Base-by-base conservation (phyloP, 35 echinoderm and acorn worm genomes). In the Holothuria glaberrima region DNA sequence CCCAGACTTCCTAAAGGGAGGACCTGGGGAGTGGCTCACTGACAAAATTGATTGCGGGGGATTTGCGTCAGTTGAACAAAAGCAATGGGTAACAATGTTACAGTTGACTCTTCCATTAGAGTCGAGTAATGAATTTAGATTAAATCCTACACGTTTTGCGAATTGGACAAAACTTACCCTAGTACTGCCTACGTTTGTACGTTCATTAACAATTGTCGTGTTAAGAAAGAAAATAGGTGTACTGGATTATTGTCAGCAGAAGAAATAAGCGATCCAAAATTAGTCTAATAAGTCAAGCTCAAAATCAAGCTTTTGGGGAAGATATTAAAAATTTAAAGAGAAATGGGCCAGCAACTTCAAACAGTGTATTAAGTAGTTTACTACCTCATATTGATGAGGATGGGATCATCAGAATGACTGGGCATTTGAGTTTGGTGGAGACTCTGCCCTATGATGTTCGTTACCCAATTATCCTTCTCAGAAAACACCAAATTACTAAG, bases 401-500 rank as follows among this genome's bases (percentile, higher is more conserved):
- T 68, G 84, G 84, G 16, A 21, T 66, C 2, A 9, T 87, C 2
- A 66, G 63, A 25, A 87, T 87, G 84, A 44, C 4, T 48, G 84
- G 84, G n/a, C 3, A 36, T 5, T 46, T 87, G n/a, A 87, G 41
- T 69, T 87, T 87, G 36, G 59, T 87, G 22, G 84, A 87, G 14
- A 50, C 84, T 25, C 36, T 70, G 0, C 84, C 63, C 1, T 50
- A 87, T 48, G 61, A 87, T 52, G 24, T 48, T 16, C 59, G 62
- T 5, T 87, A 46, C 22, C 84, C 87, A 5, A 89, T 75, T 44
- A 58, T 88, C 12, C 61, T 88, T 27, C 86, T 66, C 32, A 89
- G 80, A 22, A 89, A 75, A 24, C 87, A 89, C 30, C 69, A 19
- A 17, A 27, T 89, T 10, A 89, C 87, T n/a, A 74, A 50, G 73